Percentiles rank a stretch among this genome's conserved stretches.
These are phyloP conservation scores for Danio kyathit DNA, from an alignment of 2,797 vertebrate genomes.

Conservation along the genomic window DNA sequence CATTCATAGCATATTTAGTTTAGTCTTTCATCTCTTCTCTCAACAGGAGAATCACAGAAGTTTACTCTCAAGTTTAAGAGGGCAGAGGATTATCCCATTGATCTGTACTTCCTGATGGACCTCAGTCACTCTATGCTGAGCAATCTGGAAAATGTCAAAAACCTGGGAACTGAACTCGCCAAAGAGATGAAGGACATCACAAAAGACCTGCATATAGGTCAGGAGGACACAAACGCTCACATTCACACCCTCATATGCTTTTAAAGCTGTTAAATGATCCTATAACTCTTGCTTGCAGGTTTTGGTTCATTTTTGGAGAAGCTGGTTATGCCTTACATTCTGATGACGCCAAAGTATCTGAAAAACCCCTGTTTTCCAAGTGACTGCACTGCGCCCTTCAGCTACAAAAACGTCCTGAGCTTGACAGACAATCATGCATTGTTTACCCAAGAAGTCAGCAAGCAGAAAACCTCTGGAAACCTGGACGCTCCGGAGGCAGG, in stretches of 20 bases:
- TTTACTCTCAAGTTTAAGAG: constrained; percentile 92
- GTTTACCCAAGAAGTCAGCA: constrained; percentile 90
- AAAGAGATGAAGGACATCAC: constrained; percentile 90
- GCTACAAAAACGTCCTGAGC: constrained; percentile 94
- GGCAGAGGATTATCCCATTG: constrained; percentile 96
- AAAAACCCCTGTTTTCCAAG: constrained; percentile 89
- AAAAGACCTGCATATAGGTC: constrained; percentile 93
- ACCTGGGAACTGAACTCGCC: constrained; percentile 91
- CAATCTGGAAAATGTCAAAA: constrained; percentile 97
- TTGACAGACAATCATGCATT: constrained; percentile 85
- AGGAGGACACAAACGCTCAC: constrained; percentile 45
- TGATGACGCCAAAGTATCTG: constrained; percentile 88
- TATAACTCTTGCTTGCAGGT: constrained; percentile 71
- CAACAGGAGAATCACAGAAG: constrained; percentile 89
- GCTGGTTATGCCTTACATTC: constrained; percentile 96
- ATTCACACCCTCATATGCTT: background rate
- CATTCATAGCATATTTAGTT: background rate
- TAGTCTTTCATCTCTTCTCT: background rate
- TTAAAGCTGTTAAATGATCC: background rate
- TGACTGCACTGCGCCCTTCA: constrained; percentile 96
- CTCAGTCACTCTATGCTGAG: constrained; percentile 96
- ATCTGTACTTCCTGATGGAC: constrained; percentile 98
- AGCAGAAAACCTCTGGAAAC: constrained; percentile 97
- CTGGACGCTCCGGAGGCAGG: constrained; percentile 97
- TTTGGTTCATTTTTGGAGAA: constrained; percentile 98